Evolutionary conservation across 2,797 vertebrate genomes (phyloP).

Genomic region (Crocidura indochinensis): DNA sequence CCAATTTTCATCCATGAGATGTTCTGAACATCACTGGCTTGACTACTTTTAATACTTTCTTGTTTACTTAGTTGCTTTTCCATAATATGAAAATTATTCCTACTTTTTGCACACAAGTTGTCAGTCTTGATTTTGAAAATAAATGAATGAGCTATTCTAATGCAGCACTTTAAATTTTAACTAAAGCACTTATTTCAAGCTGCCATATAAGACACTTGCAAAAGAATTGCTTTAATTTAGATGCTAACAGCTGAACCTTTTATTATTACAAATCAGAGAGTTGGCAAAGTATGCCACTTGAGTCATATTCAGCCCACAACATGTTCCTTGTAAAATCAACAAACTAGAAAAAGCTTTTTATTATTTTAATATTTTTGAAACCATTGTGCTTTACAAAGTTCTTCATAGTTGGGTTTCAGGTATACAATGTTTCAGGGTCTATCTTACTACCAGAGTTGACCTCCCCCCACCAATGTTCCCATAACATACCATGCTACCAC

Average conservation of each 20-base stretch:
- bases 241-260: slow-evolving; percentile 45
- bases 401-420: too few relatives aligned
- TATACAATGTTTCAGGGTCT: too few relatives aligned
- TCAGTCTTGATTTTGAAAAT: slow-evolving; percentile 32
- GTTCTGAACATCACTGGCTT: background rate
- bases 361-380: too few relatives aligned
- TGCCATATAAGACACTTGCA: background rate
- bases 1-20: rapidly evolving
- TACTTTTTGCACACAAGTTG: background rate
- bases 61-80: background rate
- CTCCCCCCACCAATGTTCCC: too few relatives aligned
- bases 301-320: background rate
- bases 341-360: slow-evolving; percentile 14
- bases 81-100: slow-evolving; percentile 29
- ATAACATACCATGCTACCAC: too few relatives aligned
- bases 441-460: too few relatives aligned
- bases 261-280: background rate
- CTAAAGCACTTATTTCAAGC: slow-evolving; percentile 53
- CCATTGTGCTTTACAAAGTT: too few relatives aligned
- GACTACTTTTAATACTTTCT: slow-evolving; percentile 18
- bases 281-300: background rate
- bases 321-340: slow-evolving; percentile 1
- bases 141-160: slow-evolving; percentile 32
- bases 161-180: slow-evolving; percentile 51
- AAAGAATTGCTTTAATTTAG: background rate